Percentiles rank a stretch among this genome's conserved stretches.
phyloP scores from a whole-genome alignment of 2,888 invertebrate species.

The Seladonia tumulorum region DNA sequence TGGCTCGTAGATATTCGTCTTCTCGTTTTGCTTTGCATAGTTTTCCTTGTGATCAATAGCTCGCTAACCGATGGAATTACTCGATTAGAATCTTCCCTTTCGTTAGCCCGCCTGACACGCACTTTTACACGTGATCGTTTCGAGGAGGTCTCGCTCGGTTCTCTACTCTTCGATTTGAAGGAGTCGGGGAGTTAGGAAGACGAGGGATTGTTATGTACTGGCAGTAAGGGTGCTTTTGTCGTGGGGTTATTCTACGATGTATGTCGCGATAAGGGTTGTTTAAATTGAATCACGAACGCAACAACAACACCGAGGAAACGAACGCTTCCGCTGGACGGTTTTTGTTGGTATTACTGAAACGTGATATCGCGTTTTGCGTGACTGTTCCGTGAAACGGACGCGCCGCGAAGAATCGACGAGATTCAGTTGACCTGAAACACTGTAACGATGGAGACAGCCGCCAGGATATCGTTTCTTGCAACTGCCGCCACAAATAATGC shows the following conservation, averaged over 20 bases:
- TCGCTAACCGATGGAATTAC: not conserved
- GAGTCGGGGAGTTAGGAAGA: not conserved
- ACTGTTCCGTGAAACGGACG: constrained; percentile 22
- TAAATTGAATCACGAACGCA: not conserved
- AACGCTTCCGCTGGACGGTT: constrained; percentile 5
- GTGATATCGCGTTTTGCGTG: constrained; percentile 30
- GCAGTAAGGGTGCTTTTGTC: not conserved
- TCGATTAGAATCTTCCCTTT: not conserved
- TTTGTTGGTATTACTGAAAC: constrained; percentile 14
- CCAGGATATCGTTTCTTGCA: constrained; percentile 8
- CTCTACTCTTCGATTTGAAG: not conserved
- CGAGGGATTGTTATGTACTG: not conserved
- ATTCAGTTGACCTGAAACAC: constrained; percentile 33
- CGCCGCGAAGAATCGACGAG: constrained; percentile 34
- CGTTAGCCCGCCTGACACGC: not conserved
- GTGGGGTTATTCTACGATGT: not conserved
- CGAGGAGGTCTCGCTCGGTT: not conserved
- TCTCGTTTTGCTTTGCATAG: not conserved
- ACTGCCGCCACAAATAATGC: constrained; percentile 6
- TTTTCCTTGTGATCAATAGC: not conserved
- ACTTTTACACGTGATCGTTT: not conserved
- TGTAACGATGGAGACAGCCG: constrained; percentile 11
- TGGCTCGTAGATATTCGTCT: not conserved
- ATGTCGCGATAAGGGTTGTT: not conserved
- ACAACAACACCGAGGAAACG: not conserved